Evolutionary conservation across 2,797 vertebrate genomes (phyloP).

Genomic region (Synaphobranchus kaupii): DNA sequence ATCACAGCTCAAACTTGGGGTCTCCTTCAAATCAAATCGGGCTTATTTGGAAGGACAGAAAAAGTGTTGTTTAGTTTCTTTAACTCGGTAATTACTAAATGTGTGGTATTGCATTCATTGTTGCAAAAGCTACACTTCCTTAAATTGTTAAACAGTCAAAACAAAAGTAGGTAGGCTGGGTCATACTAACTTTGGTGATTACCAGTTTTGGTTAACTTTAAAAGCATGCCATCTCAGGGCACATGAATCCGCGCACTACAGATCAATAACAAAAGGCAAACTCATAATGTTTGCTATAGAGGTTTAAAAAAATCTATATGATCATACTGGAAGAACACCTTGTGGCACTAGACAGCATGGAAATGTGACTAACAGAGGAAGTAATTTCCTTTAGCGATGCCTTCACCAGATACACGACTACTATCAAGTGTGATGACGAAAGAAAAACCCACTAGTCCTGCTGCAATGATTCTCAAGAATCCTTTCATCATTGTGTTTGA

Average conservation of each 20-base stretch:
- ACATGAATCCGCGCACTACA: not conserved
- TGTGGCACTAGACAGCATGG: not conserved
- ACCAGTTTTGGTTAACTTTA: not conserved
- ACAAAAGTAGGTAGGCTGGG: not conserved
- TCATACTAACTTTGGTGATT: not conserved
- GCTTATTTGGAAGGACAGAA: not conserved
- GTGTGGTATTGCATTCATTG: not conserved
- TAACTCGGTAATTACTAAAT: not conserved
- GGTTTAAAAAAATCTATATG: not conserved
- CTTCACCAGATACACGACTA: not conserved
- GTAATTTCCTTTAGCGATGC: not conserved
- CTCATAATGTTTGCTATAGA: not conserved
- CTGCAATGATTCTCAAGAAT: not conserved
- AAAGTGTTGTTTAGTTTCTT: not conserved
- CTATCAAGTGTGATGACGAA: not conserved
- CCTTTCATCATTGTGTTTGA: no score
- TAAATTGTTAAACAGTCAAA: not conserved
- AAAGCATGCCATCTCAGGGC: not conserved
- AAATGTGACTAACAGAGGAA: not conserved
- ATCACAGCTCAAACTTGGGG: not conserved
- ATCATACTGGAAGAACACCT: not conserved
- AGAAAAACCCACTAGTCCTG: not conserved
- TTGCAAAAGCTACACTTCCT: not conserved
- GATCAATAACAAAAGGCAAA: no score
- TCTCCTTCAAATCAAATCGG: not conserved